Percentiles rank a stretch among this genome's conserved stretches.
Conservation (phyloP, 2,113 vertebrate genomes). For the Ammodytes dubius region DNA sequence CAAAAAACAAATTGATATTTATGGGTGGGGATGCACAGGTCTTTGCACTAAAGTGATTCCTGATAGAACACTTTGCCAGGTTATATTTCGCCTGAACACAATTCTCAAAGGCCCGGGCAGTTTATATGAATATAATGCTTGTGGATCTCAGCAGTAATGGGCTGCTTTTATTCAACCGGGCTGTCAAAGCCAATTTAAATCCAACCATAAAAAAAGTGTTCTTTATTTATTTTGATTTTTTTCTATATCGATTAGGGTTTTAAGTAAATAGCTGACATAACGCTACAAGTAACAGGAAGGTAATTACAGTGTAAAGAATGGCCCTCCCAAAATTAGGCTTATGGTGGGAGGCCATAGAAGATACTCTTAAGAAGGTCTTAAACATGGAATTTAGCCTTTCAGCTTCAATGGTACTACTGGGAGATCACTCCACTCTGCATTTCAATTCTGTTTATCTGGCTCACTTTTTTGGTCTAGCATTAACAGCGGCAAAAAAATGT, state of each 20-base stretch:
- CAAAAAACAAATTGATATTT: conserved; percentile 22
- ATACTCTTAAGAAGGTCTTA: no score
- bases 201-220: conserved; percentile 59
- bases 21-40: conserved; percentile 26
- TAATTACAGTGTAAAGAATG: conserved; percentile 70
- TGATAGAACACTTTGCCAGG: conserved; percentile 39
- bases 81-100: conserved; percentile 40
- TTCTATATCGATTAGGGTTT: conserved; percentile 74
- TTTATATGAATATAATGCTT: conserved; percentile 50
- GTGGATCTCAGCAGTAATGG: conserved; percentile 55
- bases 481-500: no score
- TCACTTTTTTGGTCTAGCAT: no score
- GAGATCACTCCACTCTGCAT: no score
- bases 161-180: conserved; percentile 46
- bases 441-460: no score
- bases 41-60: conserved; percentile 29
- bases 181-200: conserved; percentile 75
- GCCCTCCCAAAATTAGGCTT: no score
- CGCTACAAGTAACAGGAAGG: conserved; percentile 51
- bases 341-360: no score
- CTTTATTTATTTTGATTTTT: conserved; percentile 18
- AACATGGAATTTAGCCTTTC: no score
- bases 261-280: conserved; percentile 74
- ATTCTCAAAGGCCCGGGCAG: conserved; percentile 31
- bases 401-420: no score